Evolutionary conservation across 2,113 vertebrate genomes (phyloP).

Genomic region (Gorsachius goisagi): DNA sequence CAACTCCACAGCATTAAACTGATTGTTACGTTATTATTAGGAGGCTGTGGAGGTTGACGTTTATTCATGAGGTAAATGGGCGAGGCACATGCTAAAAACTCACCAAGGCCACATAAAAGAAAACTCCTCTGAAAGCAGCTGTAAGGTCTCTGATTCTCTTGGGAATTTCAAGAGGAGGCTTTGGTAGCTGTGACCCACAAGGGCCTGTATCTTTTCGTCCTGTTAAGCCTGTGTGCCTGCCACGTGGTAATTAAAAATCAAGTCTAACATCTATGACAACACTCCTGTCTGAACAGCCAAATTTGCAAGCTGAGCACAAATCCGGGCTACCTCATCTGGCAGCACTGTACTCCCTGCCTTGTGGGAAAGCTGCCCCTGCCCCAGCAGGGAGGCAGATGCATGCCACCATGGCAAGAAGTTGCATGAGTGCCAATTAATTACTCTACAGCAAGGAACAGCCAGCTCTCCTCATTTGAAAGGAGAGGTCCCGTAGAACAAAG

Average conservation of each 20-base stretch:
- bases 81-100: neutral
- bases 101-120: neutral
- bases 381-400: neutral
- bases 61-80: neutral
- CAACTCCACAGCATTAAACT: neutral
- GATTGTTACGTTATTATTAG: neutral
- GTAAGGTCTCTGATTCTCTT: neutral
- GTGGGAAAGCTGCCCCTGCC: neutral
- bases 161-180: neutral
- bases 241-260: neutral
- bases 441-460: neutral
- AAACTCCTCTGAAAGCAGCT: neutral
- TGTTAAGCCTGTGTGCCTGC: neutral
- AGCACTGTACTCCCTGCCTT: neutral
- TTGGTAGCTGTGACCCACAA: neutral
- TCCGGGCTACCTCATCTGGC: neutral
- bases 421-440: neutral
- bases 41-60: neutral
- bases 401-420: neutral
- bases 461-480: fast-evolving
- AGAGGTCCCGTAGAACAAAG: neutral
- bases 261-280: neutral
- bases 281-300: neutral
- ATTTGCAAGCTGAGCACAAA: neutral
- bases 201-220: neutral